phyloP scores from a whole-genome alignment of 2,888 invertebrate genomes.

The Embidobia sp. region DNA sequence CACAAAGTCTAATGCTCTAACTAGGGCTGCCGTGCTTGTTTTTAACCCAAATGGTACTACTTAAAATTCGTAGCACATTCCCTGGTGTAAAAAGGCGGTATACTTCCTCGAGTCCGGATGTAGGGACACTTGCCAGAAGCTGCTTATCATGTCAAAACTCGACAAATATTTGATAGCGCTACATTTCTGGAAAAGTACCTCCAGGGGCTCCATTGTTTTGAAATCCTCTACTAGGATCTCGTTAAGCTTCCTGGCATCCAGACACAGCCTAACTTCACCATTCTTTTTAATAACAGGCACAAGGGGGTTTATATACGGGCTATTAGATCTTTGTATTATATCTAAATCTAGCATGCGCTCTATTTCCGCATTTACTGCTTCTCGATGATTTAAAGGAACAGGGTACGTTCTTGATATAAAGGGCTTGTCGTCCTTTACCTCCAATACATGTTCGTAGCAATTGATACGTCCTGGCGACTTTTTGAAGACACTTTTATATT shows the following conservation, averaged over 20 bases:
- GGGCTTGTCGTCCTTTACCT: not conserved
- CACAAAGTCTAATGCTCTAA: too few species aligned
- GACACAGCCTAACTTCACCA: constrained; percentile 7
- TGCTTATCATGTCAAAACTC: not conserved
- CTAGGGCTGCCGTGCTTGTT: too few species aligned
- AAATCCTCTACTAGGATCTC: constrained; percentile 7
- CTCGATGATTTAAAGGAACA: constrained; percentile 1
- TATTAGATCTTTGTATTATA: constrained; percentile 14
- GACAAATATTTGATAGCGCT: not conserved
- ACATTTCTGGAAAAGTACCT: constrained; percentile 1
- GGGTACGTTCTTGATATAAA: constrained; percentile 12
- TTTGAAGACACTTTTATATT: too few species aligned
- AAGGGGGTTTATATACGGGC: too few species aligned
- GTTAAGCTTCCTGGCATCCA: constrained; percentile 16
- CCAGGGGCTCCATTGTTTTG: constrained; percentile 12
- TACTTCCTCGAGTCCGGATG: constrained; percentile 5
- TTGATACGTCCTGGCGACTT: not conserved
- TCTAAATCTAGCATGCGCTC: constrained; percentile 1
- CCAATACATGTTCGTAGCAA: not conserved
- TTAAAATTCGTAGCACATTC: constrained; percentile 10
- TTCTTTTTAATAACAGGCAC: not conserved
- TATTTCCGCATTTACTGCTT: constrained; percentile 8
- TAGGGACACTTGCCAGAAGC: constrained; percentile 17
- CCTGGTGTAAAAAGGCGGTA: constrained; percentile 1
- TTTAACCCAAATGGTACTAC: too few species aligned